phyloP scores from a whole-genome alignment of 1,140 invertebrate species.

The Macrosteles quadrilineatus region DNA sequence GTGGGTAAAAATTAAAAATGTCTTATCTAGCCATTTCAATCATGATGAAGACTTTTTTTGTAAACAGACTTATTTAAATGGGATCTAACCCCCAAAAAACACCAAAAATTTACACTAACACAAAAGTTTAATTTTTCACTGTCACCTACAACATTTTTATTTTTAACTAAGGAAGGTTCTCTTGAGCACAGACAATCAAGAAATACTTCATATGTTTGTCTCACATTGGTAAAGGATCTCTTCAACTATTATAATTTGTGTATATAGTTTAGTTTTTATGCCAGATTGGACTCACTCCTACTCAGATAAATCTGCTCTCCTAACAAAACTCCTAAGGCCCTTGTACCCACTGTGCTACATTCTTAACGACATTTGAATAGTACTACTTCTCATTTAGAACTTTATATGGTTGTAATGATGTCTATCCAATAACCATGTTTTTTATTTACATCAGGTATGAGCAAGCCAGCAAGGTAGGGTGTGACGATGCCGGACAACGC shows the following conservation, averaged over 20 bases:
- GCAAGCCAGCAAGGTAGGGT: slow-evolving; percentile 71
- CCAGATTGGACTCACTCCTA: background rate
- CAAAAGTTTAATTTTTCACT: too few species aligned
- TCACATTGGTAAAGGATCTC: too few species aligned
- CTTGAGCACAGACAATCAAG: too few species aligned
- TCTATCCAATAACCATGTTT: background rate
- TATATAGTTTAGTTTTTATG: background rate
- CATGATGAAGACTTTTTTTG: too few species aligned
- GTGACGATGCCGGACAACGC: slow-evolving; percentile 75
- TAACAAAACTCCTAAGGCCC: background rate
- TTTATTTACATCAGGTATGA: slow-evolving; percentile 67
- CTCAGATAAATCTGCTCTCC: too few species aligned
- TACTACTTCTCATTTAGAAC: background rate
- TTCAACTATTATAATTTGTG: background rate
- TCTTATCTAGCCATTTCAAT: too few species aligned
- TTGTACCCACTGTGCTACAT: background rate
- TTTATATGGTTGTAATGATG: background rate
- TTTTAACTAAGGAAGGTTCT: too few species aligned
- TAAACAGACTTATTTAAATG: too few species aligned
- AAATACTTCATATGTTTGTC: background rate
- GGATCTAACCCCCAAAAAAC: too few species aligned
- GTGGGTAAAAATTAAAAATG: too few species aligned
- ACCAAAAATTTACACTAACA: too few species aligned
- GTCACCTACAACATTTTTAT: too few species aligned
- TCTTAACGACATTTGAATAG: background rate